phyloP scores from a whole-genome alignment of 2,888 invertebrate species.

The Thera obeliscata region DNA sequence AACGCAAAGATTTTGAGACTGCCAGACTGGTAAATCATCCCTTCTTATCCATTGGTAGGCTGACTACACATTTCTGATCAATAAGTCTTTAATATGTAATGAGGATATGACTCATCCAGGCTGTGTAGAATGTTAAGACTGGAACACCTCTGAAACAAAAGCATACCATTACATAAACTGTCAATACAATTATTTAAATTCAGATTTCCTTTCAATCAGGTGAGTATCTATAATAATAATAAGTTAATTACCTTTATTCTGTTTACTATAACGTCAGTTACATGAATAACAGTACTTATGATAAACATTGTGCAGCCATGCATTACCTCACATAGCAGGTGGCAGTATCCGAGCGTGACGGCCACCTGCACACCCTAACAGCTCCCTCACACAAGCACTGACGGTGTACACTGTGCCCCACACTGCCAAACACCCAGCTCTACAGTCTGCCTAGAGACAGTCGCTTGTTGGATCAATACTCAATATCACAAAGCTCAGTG shows the following conservation, averaged over 20 bases:
- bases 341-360: slow-evolving; percentile 68
- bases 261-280: slow-evolving; percentile 8
- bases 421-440: slow-evolving; percentile 53
- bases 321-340: slow-evolving; percentile 72
- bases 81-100: neutral
- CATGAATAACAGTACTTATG: slow-evolving; percentile 14
- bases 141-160: neutral
- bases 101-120: neutral
- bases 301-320: slow-evolving; percentile 57
- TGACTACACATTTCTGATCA: too few relatives aligned
- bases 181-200: neutral
- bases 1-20: neutral
- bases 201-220: neutral
- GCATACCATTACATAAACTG: neutral
- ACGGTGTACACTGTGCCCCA: slow-evolving; percentile 48
- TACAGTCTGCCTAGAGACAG: slow-evolving; percentile 68
- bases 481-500: slow-evolving; percentile 59
- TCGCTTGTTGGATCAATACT: slow-evolving; percentile 77
- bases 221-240: neutral
- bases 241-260: neutral
- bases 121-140: neutral
- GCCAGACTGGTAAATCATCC: neutral
- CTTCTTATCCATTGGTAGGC: neutral
- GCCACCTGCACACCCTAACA: slow-evolving; percentile 75
- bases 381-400: slow-evolving; percentile 56